Conservation (phyloP, 2,113 vertebrate species). For the Corythoichthys intestinalis region DNA sequence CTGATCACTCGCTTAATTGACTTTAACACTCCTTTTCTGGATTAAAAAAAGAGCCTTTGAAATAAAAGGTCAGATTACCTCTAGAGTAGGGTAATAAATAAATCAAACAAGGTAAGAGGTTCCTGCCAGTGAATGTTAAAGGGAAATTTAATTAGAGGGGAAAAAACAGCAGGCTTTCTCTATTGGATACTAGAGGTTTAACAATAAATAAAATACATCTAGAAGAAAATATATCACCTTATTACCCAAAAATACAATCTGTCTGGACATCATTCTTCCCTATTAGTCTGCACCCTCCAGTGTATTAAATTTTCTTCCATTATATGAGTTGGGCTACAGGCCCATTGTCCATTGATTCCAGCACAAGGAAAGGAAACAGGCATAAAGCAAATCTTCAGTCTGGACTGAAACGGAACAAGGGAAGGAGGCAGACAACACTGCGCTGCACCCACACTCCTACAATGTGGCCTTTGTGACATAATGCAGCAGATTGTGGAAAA, state of each 20-base stretch:
- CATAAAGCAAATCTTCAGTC: conserved; percentile 47
- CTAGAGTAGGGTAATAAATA: conserved; percentile 78
- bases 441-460: conserved; percentile 60
- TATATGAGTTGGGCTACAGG: conserved; percentile 39
- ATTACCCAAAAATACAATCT: conserved; percentile 3
- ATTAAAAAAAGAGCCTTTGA: conserved; percentile 70
- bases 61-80: conserved; percentile 78
- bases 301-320: conserved; percentile 33
- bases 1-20: conserved; percentile 76
- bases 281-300: conserved; percentile 24
- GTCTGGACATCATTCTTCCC: conserved; percentile 6
- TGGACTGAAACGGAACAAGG: conserved; percentile 52
- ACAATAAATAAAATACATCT: conserved; percentile 19
- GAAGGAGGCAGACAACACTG: conserved; percentile 38
- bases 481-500: conserved; percentile 74
- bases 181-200: conserved; percentile 34
- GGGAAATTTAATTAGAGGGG: conserved; percentile 74
- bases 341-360: conserved; percentile 60
- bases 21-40: conserved; percentile 76
- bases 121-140: conserved; percentile 73
- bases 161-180: conserved; percentile 60
- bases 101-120: conserved; percentile 76
- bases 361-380: conserved; percentile 56
- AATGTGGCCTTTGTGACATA: conserved; percentile 79
- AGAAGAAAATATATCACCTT: background rate